These are phyloP conservation scores for Micromussa lordhowensis DNA, from an alignment of 92 coral and sea anemone species.

Conservation along the genomic window DNA sequence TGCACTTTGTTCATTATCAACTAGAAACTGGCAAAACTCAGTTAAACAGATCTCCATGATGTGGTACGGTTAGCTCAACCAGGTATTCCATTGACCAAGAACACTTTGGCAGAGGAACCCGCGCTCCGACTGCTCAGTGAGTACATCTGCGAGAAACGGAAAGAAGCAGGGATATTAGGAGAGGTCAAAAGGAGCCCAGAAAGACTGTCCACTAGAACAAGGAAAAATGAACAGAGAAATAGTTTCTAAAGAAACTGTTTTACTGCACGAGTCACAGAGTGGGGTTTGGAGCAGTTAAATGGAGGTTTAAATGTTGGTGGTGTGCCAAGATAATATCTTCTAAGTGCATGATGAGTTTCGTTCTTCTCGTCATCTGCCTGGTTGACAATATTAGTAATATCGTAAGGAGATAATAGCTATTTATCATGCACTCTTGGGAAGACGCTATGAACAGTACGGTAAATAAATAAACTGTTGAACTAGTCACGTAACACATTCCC, in stretches of 20 bases:
- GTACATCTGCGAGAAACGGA: slow-evolving; percentile 73
- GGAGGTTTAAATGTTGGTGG: not conserved
- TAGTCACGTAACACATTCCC: not conserved
- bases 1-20: not conserved
- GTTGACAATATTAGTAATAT: not conserved
- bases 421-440: not conserved
- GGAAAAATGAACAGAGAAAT: not conserved
- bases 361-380: not conserved
- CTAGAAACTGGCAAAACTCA: not conserved
- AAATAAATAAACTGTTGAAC: not conserved
- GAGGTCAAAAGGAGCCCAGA: not conserved
- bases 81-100: slow-evolving; percentile 92
- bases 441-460: too few relatives aligned
- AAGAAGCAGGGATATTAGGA: not conserved
- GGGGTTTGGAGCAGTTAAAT: not conserved
- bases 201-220: not conserved
- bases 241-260: slow-evolving; percentile 18
- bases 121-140: slow-evolving; percentile 96
- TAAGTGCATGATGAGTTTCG: not conserved
- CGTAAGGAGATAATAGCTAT: not conserved
- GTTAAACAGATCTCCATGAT: not conserved
- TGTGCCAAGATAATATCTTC: not conserved
- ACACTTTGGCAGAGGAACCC: slow-evolving; percentile 86
- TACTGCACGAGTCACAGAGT: not conserved
- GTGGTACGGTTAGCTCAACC: slow-evolving; percentile 10